These are phyloP conservation scores for Atherinomorus stipes DNA, from an alignment of 2,113 vertebrate species.

Conservation along the genomic window DNA sequence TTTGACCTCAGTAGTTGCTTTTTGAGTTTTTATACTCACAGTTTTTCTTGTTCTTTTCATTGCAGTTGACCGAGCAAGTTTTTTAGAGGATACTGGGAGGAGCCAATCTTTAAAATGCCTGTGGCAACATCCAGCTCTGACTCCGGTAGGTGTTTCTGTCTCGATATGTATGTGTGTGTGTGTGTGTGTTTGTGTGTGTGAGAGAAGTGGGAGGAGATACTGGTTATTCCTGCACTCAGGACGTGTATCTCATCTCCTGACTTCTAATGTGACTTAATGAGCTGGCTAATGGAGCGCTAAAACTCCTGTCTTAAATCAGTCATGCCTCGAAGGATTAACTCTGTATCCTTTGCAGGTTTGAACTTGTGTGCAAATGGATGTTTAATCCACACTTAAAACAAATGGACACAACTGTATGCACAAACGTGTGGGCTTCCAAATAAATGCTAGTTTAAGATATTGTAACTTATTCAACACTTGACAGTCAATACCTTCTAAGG, in stretches of 20 bases:
- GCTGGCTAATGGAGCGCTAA: conserved; percentile 66
- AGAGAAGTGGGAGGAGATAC: conserved; percentile 28
- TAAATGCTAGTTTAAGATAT: not conserved
- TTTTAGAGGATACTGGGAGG: conserved; percentile 55
- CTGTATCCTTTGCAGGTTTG: conserved; percentile 3
- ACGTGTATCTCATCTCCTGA: conserved; percentile 66
- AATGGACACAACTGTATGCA: not conserved
- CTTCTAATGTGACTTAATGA: conserved; percentile 77
- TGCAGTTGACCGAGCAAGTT: conserved; percentile 64
- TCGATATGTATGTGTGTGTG: not conserved
- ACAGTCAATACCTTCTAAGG: not conserved
- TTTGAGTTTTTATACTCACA: conserved; percentile 28
- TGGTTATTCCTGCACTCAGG: conserved; percentile 45
- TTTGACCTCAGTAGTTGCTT: conserved; percentile 2
- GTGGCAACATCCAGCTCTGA: conserved; percentile 91
- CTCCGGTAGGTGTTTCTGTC: conserved; percentile 83
- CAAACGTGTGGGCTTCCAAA: not conserved
- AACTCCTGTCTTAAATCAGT: conserved; percentile 59
- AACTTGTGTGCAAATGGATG: not conserved
- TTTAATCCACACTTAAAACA: not conserved
- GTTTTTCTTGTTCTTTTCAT: conserved; percentile 48
- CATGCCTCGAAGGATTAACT: conserved; percentile 53
- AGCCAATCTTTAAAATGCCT: conserved; percentile 82
- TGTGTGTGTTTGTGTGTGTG: not conserved
- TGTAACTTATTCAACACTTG: not conserved